These are phyloP conservation scores for Nannoperca obscura DNA, from an alignment of 2,797 vertebrate species.

Conservation along the genomic window DNA sequence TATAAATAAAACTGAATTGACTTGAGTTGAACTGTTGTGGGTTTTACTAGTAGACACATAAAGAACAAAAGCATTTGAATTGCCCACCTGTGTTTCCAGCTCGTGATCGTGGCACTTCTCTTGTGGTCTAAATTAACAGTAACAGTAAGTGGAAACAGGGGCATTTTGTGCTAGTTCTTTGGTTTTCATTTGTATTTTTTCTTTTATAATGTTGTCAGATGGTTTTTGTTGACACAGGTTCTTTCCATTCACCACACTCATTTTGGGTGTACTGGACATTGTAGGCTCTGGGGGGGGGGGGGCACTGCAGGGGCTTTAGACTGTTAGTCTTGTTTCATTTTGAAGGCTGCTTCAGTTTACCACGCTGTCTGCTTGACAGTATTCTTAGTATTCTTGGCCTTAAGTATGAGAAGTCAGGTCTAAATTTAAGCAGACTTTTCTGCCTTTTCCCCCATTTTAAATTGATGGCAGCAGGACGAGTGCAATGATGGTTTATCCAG, in stretches of 20 bases:
- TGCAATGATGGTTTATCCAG: neutral
- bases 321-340: neutral
- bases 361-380: neutral
- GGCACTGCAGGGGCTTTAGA: neutral
- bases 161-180: neutral
- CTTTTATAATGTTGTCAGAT: too few relatives aligned
- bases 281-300: neutral
- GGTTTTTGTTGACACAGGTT: neutral
- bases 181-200: neutral
- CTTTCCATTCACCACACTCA: neutral
- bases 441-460: neutral
- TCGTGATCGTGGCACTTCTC: neutral
- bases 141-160: too few relatives aligned
- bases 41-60: neutral
- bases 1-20: too few relatives aligned
- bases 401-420: neutral
- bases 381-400: neutral
- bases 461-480: neutral
- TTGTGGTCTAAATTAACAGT: too few relatives aligned
- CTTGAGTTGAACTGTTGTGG: too few relatives aligned
- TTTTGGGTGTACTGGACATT: neutral
- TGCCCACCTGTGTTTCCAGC: neutral
- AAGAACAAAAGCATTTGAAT: neutral
- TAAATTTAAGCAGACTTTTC: neutral
- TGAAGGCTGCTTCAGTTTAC: neutral